Conservation (phyloP, 1,140 invertebrate genomes). For the Eurosta solidaginis region DNA sequence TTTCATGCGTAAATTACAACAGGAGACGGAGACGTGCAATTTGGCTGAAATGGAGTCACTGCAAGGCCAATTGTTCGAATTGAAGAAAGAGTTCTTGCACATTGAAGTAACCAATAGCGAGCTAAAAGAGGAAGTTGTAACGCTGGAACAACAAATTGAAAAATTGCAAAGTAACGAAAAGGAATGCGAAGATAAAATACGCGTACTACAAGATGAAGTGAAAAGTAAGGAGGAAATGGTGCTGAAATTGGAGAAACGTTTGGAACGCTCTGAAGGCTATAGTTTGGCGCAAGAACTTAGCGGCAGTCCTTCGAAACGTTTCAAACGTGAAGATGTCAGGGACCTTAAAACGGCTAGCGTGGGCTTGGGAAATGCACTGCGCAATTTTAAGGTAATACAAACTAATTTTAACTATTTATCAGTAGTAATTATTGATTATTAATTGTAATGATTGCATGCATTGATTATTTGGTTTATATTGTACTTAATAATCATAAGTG, state of each 20-base stretch:
- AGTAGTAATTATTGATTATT: too few relatives aligned
- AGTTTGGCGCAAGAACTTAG: slow-evolving; percentile 53
- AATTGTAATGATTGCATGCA: too few relatives aligned
- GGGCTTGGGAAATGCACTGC: slow-evolving; percentile 46
- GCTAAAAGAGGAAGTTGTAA: slow-evolving; percentile 64
- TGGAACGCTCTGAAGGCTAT: slow-evolving; percentile 45
- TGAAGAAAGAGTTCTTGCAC: slow-evolving; percentile 63
- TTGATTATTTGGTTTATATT: too few relatives aligned
- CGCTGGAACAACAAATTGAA: slow-evolving; percentile 50
- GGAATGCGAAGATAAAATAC: slow-evolving; percentile 43
- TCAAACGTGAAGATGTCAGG: slow-evolving; percentile 41
- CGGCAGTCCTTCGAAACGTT: slow-evolving; percentile 50
- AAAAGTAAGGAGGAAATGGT: slow-evolving; percentile 50
- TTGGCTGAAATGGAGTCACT: slow-evolving; percentile 61
- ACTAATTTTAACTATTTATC: background rate
- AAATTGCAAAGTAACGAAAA: slow-evolving; percentile 41
- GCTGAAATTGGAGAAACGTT: slow-evolving; percentile 42
- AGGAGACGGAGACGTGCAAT: slow-evolving; percentile 61
- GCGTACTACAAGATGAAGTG: slow-evolving; percentile 50
- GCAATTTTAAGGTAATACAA: slow-evolving; percentile 48
- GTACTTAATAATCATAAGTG: too few relatives aligned
- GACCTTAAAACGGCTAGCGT: slow-evolving; percentile 45
- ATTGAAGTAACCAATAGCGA: slow-evolving; percentile 66
- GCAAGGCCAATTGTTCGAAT: slow-evolving; percentile 61
- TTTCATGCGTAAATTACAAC: slow-evolving; percentile 55